Conservation (phyloP, 2,888 invertebrate genomes). For the Timema cristinae region DNA sequence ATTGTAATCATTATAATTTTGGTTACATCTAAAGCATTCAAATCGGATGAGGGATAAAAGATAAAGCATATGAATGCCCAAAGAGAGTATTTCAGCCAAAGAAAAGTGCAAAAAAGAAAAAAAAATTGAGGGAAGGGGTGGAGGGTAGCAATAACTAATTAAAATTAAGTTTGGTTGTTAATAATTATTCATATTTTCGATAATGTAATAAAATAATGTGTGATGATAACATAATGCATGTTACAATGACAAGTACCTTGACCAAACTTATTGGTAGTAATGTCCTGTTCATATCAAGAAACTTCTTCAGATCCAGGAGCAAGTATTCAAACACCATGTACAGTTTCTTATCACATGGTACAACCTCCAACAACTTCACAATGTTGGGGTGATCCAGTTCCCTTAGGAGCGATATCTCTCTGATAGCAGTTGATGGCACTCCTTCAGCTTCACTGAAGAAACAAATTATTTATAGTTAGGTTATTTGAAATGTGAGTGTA, state of each 20-base stretch:
- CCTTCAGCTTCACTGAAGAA: slow-evolving; percentile 84
- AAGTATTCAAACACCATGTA: slow-evolving; percentile 94
- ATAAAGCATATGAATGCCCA: too few species aligned
- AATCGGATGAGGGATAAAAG: too few species aligned
- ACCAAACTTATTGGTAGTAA: slow-evolving; percentile 60
- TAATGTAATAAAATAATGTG: too few species aligned
- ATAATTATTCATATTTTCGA: too few species aligned
- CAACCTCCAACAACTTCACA: slow-evolving; percentile 84
- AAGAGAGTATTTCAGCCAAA: too few species aligned
- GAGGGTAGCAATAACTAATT: too few species aligned
- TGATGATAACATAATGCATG: too few species aligned
- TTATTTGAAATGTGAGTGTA: neutral
- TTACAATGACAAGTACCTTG: slow-evolving; percentile 51
- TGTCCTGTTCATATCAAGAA: slow-evolving; percentile 68
- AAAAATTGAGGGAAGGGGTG: too few species aligned
- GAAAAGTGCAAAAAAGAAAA: too few species aligned
- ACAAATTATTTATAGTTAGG: slow-evolving; percentile 17
- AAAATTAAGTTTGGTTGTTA: too few species aligned
- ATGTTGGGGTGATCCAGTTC: slow-evolving; percentile 87
- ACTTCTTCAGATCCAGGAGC: slow-evolving; percentile 87
- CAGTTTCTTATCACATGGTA: slow-evolving; percentile 77
- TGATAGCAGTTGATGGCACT: slow-evolving; percentile 93
- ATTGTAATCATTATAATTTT: too few species aligned
- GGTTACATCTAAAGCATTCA: too few species aligned
- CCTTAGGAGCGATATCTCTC: slow-evolving; percentile 92